phyloP scores from a whole-genome alignment of 92 coral and sea anemone genomes.

The Parazoanthus darwini region DNA sequence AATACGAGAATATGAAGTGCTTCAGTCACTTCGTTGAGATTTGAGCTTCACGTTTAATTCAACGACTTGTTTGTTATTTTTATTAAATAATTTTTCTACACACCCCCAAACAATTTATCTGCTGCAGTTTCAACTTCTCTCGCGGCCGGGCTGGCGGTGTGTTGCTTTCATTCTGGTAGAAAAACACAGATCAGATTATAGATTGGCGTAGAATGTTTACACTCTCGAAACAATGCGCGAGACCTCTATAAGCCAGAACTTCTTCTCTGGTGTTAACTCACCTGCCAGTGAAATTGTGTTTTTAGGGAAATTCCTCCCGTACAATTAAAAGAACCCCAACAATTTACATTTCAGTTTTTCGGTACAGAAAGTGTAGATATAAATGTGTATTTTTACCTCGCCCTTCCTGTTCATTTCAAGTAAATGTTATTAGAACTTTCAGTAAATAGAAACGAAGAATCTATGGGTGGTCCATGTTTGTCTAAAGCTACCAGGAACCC shows the following conservation, averaged over 20 bases:
- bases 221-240: not conserved
- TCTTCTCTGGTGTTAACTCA: not conserved
- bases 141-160: not conserved
- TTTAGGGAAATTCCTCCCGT: not conserved
- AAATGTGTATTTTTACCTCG: slow-evolving; percentile 46
- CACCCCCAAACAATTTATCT: not conserved
- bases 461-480: slow-evolving; percentile 82
- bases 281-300: not conserved
- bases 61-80: not conserved
- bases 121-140: not conserved
- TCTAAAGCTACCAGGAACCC: slow-evolving; percentile 18
- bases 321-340: not conserved
- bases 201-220: not conserved
- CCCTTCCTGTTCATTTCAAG: slow-evolving; percentile 58
- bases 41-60: not conserved
- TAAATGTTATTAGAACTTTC: slow-evolving; percentile 54
- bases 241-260: not conserved
- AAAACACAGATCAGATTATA: slow-evolving; percentile 23
- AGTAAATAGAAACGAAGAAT: slow-evolving; percentile 34
- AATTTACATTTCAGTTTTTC: not conserved
- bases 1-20: slow-evolving; percentile 9
- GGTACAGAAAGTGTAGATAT: not conserved
- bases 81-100: not conserved
- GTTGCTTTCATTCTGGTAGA: not conserved
- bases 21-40: not conserved